A percentile compares a stretch with the other conserved stretches of the same genome.
Evolutionary conservation across 2,888 invertebrate species (phyloP).

Genomic region (Noctuana brunneofusca): DNA sequence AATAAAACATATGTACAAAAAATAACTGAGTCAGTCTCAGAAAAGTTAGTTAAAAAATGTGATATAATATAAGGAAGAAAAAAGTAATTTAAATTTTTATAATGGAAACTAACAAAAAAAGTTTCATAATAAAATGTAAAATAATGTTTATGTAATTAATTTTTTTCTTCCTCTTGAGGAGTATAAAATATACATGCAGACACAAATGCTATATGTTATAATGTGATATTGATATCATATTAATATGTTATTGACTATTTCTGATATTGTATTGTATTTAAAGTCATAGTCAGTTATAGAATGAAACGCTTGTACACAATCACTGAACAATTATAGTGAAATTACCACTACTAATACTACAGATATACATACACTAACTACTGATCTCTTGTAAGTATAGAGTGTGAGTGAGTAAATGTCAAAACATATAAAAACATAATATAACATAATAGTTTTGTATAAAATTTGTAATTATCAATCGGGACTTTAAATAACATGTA

Average conservation of each 20-base stretch:
- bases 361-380: background rate
- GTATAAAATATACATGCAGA: constrained; percentile 23
- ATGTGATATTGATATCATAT: background rate
- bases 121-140: too few relatives aligned
- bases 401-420: background rate
- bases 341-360: too few relatives aligned
- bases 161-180: background rate
- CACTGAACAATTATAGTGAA: too few relatives aligned
- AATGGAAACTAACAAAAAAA: too few relatives aligned
- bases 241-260: too few relatives aligned
- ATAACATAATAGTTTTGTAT: background rate
- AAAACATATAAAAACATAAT: background rate
- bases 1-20: constrained; percentile 7
- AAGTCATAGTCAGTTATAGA: too few relatives aligned
- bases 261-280: too few relatives aligned
- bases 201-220: background rate
- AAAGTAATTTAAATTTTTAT: too few relatives aligned
- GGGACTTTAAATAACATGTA: too few relatives aligned
- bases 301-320: too few relatives aligned
- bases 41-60: background rate
- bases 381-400: background rate
- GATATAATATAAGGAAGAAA: too few relatives aligned
- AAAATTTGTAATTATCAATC: too few relatives aligned
- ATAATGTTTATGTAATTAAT: background rate
- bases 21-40: constrained; percentile 2